Base-by-base conservation (phyloP, 2,797 vertebrate species). In the Hypotaenidia philippensis region DNA sequence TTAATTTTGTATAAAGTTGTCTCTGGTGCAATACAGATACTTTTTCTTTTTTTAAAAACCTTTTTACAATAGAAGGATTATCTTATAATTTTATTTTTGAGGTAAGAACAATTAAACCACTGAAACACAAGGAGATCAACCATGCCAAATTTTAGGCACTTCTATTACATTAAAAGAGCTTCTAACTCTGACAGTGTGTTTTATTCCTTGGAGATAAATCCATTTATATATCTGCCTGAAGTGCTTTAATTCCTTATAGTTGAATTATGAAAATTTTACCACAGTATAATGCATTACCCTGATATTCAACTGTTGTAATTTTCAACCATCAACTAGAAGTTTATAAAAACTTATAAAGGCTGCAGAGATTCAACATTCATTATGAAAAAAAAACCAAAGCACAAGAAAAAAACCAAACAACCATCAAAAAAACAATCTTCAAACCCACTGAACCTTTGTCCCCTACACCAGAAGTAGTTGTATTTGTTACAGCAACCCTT, bases 381-480 rank as follows among this genome's bases (percentile, higher is more conserved):
- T 57, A 17, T 44, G 16, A 44, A 9, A 49, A 63, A 34, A 68
- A 68, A 52, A 7, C 9, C 12, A 45, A 38, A 44, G 41, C 15
- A 44, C 16, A 44, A 26, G 15, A 34, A 60, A 64, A 11, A 9
- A 0, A 5, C 1, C 1, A 44, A 19, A 6, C 41, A 44, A 44
- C 18, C 16, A 17, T 17, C 16, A 17, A 44, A 44, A 19, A 44
- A 44, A 17, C 41, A 44, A 44, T 44, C 7, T 15, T 2, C 13
- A 60, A 52, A 20, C 4, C 2, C 23, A 26, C 8, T 52, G 10
- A 25, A 68, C 5, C 14, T 68, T 71, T 61, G 9, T 64, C 79
- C 27, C 29, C n/a, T 72, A 50, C 13, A 71, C 50, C 2, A 66
- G 32, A 32, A 74, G 45, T n/a, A 53, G 23, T 2, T 64, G 11